Base-by-base conservation (phyloP, 1,140 invertebrate species). In the Magallana angulata region DNA sequence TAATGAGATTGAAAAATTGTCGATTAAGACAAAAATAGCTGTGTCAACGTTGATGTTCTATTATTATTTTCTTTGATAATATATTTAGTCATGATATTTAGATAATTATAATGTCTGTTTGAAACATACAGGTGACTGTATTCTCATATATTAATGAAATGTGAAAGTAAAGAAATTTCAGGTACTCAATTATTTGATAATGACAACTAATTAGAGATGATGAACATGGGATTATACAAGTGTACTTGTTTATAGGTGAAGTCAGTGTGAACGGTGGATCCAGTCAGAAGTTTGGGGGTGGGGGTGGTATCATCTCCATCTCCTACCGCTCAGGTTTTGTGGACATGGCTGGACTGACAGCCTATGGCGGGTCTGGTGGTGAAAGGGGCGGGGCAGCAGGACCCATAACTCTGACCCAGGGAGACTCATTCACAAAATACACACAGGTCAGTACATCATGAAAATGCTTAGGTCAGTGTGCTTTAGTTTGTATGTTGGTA, bases 241-340 rank as follows among this genome's bases (percentile, higher is more conserved):
- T n/a, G 6, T 64, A 5, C 18, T 64, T 64, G 62, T 64, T 18
- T 16, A 16, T 16, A 85, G 87, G 87, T 64, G 85, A 71, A 18
- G 58, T 82, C 1, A 85, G 83, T 14, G 87, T 76, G 3, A 82
- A 81, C 57, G 87, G 87, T 30, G 87, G 87, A 16, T 48, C 71
- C 57, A 82, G 84, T 57, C n/a, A 18, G 8, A 14, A 30, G n/a
- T 85, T 84, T 82, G 91, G 90, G 9, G 92, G 92, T 18, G 91
- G 92, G 56, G 92, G 92, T 64, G 92, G 92, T 16, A 84, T 90
- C 16, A 89, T 93, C 4, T 64, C 90, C 56, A 83, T 92, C 14
- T 82, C 85, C 30, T 92, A 91, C 81, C 71, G 64, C 4, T 88
- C n/a, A 68, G 91, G 90, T 57, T 83, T 86, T 59, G 81, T 92